Percentiles rank a stretch among this genome's conserved stretches.
These are phyloP conservation scores for Pyrocoelia pectoralis DNA, from an alignment of 2,888 invertebrate genomes.

Conservation along the genomic window DNA sequence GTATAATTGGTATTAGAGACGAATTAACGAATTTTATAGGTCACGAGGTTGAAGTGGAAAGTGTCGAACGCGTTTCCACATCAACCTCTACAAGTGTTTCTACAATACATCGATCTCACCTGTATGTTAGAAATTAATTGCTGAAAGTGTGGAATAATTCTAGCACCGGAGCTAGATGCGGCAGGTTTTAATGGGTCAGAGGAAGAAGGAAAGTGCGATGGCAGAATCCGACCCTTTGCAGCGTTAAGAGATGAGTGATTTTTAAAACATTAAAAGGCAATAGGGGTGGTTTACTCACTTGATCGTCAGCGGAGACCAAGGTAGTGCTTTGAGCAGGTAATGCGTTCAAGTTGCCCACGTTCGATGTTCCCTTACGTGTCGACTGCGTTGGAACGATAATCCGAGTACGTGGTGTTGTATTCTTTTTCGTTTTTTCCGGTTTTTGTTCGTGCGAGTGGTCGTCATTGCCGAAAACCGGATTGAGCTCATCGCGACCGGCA, in stretches of 20 bases:
- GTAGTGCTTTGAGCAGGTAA: conserved; percentile 50
- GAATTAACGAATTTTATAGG: neutral
- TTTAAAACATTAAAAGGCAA: neutral
- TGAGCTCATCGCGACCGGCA: conserved; percentile 56
- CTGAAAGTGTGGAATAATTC: conserved; percentile 73
- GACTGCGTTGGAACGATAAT: conserved; percentile 54
- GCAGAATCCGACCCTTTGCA: conserved; percentile 55
- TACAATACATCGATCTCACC: conserved; percentile 70
- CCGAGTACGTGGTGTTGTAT: conserved; percentile 48
- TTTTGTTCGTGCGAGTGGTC: conserved; percentile 73
- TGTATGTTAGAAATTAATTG: conserved; percentile 74
- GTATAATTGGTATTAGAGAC: conserved; percentile 22
- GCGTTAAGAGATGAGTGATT: conserved; percentile 40
- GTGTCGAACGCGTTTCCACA: neutral
- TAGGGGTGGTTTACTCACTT: conserved; percentile 43
- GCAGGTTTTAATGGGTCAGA: conserved; percentile 53
- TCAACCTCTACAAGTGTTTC: neutral
- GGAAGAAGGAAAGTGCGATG: conserved; percentile 55
- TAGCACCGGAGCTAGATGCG: conserved; percentile 62
- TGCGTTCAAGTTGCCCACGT: conserved; percentile 49
- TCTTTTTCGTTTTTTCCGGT: conserved; percentile 59
- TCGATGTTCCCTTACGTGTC: conserved; percentile 43
- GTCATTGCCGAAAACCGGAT: conserved; percentile 60
- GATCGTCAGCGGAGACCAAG: conserved; percentile 46
- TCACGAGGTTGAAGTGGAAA: neutral